Percentiles rank a stretch among this genome's conserved stretches.
Conservation (phyloP, 2,113 vertebrate genomes). For the Stictonetta naevosa region DNA sequence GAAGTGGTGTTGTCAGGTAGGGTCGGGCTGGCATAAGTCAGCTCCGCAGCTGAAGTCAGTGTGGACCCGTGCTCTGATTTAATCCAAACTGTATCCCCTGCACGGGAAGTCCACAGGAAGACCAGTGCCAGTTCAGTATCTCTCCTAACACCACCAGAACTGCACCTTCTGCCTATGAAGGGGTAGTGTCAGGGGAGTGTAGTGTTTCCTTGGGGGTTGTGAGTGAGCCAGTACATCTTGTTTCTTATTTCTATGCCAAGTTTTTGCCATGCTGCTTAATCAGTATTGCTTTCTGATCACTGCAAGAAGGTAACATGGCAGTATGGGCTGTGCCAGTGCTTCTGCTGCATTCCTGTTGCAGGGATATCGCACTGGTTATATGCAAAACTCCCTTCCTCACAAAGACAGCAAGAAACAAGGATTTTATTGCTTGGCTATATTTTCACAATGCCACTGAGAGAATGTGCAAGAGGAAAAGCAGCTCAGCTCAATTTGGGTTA, state of each 20-base stretch:
- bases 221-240: rapidly evolving
- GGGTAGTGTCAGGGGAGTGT: rapidly evolving
- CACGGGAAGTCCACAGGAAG: background rate
- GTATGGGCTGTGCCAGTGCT: background rate
- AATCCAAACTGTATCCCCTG: background rate
- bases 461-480: background rate
- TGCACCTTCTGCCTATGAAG: rapidly evolving
- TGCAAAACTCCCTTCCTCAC: background rate
- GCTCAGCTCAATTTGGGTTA: background rate
- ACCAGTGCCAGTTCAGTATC: background rate
- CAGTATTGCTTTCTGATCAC: background rate
- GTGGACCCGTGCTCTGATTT: background rate
- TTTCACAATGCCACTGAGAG: background rate
- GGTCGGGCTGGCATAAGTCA: background rate
- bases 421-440: background rate
- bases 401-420: background rate
- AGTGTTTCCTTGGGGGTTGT: background rate
- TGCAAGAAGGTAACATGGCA: background rate
- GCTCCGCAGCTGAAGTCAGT: background rate
- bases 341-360: slow-evolving; percentile 56
- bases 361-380: background rate
- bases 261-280: background rate
- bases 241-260: background rate
- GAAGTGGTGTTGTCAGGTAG: background rate
- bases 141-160: background rate